These are phyloP conservation scores for Acanthosoma haemorrhoidale DNA, from an alignment of 2,888 invertebrate species.

Conservation along the genomic window DNA sequence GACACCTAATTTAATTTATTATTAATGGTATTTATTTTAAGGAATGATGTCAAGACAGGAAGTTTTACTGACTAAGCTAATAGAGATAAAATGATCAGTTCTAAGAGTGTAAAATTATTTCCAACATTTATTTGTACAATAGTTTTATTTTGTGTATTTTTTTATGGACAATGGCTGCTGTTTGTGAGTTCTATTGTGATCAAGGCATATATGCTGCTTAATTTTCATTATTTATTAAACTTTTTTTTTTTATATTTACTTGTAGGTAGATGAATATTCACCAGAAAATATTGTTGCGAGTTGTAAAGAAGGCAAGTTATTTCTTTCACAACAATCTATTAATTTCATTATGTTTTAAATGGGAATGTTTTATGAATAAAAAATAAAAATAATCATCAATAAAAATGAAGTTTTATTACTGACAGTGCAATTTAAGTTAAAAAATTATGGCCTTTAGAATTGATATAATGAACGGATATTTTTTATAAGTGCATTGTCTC, in stretches of 20 bases:
- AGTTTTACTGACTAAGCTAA: background rate
- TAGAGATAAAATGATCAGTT: background rate
- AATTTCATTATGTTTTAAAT: background rate
- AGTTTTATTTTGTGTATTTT: background rate
- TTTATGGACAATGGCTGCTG: background rate
- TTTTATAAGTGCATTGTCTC: too few relatives aligned
- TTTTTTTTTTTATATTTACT: background rate
- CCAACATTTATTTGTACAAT: background rate
- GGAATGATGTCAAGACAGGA: background rate
- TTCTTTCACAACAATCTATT: background rate
- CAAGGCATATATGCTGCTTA: too few relatives aligned
- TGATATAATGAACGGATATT: too few relatives aligned
- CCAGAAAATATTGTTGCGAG: background rate
- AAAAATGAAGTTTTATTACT: too few relatives aligned
- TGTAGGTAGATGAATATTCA: background rate
- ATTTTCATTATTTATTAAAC: too few relatives aligned
- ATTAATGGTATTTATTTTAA: too few relatives aligned
- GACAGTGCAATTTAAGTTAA: too few relatives aligned
- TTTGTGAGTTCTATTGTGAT: background rate
- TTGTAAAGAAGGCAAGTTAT: background rate
- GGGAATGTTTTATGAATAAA: too few relatives aligned
- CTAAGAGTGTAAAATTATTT: background rate
- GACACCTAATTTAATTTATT: too few relatives aligned
- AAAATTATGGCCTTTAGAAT: too few relatives aligned
- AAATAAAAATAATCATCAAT: too few relatives aligned